Evolutionary conservation across 2,888 invertebrate genomes (phyloP), one percentile per base, ranked within the genome.

Genomic region (Panopea generosa): DNA sequence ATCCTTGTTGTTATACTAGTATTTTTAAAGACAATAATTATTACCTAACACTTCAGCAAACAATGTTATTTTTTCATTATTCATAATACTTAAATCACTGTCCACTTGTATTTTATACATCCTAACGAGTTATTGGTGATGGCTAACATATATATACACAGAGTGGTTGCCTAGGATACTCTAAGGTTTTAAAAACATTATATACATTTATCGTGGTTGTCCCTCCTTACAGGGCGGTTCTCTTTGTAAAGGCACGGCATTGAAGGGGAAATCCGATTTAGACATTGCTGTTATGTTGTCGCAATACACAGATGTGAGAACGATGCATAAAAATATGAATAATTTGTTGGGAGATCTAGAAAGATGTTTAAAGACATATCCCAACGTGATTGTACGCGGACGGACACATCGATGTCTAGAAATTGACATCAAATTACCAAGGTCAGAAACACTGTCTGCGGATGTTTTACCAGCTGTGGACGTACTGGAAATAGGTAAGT

Each of bases 191-290:
- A n/a, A n/a, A n/a, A n/a, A n/a, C n/a, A n/a, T n/a, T n/a, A n/a
- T n/a, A n/a, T n/a, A n/a, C n/a, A n/a, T n/a, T n/a, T n/a, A n/a
- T n/a, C n/a, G n/a, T n/a, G n/a, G n/a, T n/a, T n/a, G n/a, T n/a
- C n/a, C n/a, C n/a, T n/a, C n/a, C n/a, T n/a, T 7, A 33, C 14
- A 73, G 73, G 56, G 62, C 43, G 73, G 68, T 2, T 73, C 73
- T 9, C 52, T 73, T 2, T 61, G 73, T 16, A 73, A 73, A 61
- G 73, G 73, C 4, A 73, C 73, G 3, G 73, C 73, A 4, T 45
- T 73, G 14, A 60, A 62, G 14, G 62, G 56, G 7, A 60, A 65
- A 20, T 72, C 72, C 2, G 72, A 72, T 20, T 47, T 47, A 2
- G 72, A 72, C 26, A 38, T 72, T 2, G 72, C 66, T 14, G 56